Percentiles rank a stretch among this genome's conserved stretches.
Evolutionary conservation across 2,797 vertebrate genomes (phyloP).

Genomic region (Etheostoma perlongum): DNA sequence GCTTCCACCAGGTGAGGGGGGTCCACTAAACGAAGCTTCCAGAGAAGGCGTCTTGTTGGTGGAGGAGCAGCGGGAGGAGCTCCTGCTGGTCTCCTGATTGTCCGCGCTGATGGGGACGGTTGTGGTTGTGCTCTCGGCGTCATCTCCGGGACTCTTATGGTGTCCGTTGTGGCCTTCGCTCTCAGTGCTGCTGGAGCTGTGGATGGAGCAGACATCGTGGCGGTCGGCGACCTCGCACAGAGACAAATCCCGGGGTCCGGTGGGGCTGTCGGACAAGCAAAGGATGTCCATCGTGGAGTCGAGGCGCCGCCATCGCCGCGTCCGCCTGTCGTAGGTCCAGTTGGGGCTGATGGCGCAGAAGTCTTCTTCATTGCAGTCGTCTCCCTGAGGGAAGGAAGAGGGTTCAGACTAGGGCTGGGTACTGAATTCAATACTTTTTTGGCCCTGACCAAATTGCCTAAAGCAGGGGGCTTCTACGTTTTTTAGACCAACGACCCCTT

Average conservation of each 20-base stretch:
- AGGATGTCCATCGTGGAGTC: conserved; percentile 66
- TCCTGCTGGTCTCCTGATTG: conserved; percentile 80
- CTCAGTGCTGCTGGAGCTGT: conserved; percentile 88
- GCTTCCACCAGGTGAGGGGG: conserved; percentile 70
- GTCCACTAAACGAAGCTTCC: conserved; percentile 80
- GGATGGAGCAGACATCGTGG: conserved; percentile 84
- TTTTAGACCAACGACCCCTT: too few relatives aligned
- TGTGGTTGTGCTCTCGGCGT: background rate
- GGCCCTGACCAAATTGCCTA: too few relatives aligned
- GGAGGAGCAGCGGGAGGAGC: conserved; percentile 83
- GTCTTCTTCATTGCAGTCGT: conserved; percentile 86
- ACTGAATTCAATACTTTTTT: too few relatives aligned
- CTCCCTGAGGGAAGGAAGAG: conserved; percentile 74
- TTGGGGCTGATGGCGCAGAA: conserved; percentile 89
- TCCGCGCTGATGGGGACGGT: conserved; percentile 19
- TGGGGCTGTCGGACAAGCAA: conserved; percentile 57
- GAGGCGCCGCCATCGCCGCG: conserved; percentile 84
- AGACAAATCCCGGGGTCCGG: conserved; percentile 36
- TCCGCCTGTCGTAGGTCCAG: conserved; percentile 87
- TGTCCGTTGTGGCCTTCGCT: conserved; percentile 74
- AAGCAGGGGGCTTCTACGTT: too few relatives aligned
- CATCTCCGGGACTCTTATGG: conserved; percentile 35
- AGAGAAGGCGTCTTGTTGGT: conserved; percentile 74
- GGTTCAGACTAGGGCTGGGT: background rate
- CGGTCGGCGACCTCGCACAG: conserved; percentile 70